Evolutionary conservation across 1,140 invertebrate genomes (phyloP).

Genomic region (Oedothorax gibbosus): DNA sequence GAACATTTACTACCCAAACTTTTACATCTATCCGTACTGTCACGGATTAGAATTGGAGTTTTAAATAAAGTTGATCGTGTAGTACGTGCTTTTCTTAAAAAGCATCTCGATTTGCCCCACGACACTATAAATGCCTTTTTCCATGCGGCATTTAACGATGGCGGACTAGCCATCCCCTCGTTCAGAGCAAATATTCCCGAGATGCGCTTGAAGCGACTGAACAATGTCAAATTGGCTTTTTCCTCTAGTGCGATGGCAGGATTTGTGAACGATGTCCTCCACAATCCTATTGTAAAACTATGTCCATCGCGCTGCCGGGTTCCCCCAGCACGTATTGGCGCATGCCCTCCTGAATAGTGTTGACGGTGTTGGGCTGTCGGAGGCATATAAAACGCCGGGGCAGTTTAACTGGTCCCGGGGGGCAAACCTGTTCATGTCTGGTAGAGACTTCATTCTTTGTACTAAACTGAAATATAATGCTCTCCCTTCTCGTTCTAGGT

Average conservation of each 20-base stretch:
- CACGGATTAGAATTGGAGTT: neutral
- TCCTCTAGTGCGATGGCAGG: neutral
- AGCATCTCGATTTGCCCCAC: neutral
- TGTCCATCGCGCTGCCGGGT: fast-evolving
- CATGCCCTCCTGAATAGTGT: neutral
- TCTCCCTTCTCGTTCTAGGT: neutral
- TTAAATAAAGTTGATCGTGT: neutral
- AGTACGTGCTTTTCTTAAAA: neutral
- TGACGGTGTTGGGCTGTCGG: neutral
- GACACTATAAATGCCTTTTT: neutral
- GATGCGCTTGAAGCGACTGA: neutral
- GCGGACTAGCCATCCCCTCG: neutral
- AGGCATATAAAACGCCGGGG: neutral
- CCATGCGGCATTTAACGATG: neutral
- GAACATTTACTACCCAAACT: neutral
- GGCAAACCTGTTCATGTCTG: neutral
- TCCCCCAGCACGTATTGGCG: neutral
- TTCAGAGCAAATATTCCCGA: neutral
- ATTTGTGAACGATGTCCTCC: neutral
- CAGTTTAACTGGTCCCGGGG: neutral
- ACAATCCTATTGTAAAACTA: neutral
- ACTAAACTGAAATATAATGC: neutral
- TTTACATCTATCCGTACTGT: neutral
- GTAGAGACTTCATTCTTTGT: neutral
- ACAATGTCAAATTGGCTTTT: neutral